Percentiles rank a stretch among this genome's conserved stretches.
These are phyloP conservation scores for Perizoma affinitatum DNA, from an alignment of 2,888 invertebrate genomes.

Conservation along the genomic window DNA sequence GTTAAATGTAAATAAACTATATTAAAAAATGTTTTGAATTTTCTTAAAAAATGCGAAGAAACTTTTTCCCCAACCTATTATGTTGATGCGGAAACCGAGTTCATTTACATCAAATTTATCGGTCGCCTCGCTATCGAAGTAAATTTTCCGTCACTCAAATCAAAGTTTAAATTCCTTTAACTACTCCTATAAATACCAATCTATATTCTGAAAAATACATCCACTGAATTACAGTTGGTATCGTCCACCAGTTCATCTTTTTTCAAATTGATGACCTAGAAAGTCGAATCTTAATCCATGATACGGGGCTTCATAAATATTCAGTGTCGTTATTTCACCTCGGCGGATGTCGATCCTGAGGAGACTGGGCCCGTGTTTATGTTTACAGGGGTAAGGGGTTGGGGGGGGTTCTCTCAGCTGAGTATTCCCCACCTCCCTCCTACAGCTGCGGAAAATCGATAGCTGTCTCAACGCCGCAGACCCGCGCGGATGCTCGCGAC, in stretches of 20 bases:
- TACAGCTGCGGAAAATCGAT: slow-evolving; percentile 78
- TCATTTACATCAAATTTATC: slow-evolving; percentile 7
- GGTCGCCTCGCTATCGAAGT: slow-evolving; percentile 5
- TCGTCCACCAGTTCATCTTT: slow-evolving; percentile 27
- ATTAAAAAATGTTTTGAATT: too few species aligned
- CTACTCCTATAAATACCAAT: slow-evolving; percentile 18
- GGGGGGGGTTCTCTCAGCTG: slow-evolving; percentile 69
- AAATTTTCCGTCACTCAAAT: slow-evolving; percentile 15
- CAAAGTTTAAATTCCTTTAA: slow-evolving; percentile 20
- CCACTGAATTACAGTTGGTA: slow-evolving; percentile 22
- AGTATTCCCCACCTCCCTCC: slow-evolving; percentile 54
- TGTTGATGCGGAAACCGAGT: not conserved
- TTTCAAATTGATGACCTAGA: slow-evolving; percentile 67
- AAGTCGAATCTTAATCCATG: slow-evolving; percentile 77
- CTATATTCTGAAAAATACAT: slow-evolving; percentile 29
- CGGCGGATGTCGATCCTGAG: slow-evolving; percentile 73
- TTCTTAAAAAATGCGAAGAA: too few species aligned
- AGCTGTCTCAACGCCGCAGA: slow-evolving; percentile 50
- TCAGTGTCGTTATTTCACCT: slow-evolving; percentile 81
- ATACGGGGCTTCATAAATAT: slow-evolving; percentile 80
- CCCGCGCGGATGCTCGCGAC: slow-evolving; percentile 32
- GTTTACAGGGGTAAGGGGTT: slow-evolving; percentile 68
- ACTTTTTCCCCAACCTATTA: too few species aligned
- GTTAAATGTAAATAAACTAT: too few species aligned
- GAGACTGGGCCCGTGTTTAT: slow-evolving; percentile 72